These are phyloP conservation scores for Meles meles DNA, from an alignment of 2,113 vertebrate species.

Conservation along the genomic window DNA sequence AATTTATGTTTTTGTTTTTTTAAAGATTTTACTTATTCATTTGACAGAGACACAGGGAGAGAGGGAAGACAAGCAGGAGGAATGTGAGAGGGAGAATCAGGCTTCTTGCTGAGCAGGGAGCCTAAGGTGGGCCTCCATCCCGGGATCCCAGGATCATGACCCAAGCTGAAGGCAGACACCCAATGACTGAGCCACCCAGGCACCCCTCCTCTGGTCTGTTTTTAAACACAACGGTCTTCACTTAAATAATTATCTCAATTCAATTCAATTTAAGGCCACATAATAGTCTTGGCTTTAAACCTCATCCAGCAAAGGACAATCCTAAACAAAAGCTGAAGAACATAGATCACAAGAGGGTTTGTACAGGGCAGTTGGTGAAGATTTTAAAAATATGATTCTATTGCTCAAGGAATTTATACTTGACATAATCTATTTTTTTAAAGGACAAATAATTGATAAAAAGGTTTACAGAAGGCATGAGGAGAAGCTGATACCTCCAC, in stretches of 20 bases:
- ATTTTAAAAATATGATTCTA: background rate
- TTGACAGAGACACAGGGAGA: too few species aligned
- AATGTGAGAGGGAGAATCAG: too few species aligned
- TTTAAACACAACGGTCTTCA: background rate
- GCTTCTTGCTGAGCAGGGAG: too few species aligned
- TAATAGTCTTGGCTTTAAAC: background rate
- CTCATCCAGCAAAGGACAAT: background rate
- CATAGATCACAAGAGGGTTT: background rate
- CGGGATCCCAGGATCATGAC: too few species aligned
- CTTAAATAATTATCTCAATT: background rate
- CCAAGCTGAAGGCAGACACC: too few species aligned
- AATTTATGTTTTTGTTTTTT: too few species aligned
- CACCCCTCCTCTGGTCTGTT: background rate
- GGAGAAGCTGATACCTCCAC: background rate
- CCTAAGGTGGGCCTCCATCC: too few species aligned
- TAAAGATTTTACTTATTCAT: too few species aligned
- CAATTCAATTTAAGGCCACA: background rate
- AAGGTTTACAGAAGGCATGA: background rate
- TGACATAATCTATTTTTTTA: background rate
- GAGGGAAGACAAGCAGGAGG: too few species aligned
- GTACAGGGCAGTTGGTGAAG: background rate
- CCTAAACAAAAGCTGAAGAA: background rate
- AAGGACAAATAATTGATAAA: background rate
- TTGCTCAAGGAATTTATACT: background rate
- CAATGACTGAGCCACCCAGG: too few species aligned